Conservation (phyloP, 2,888 invertebrate species). For the Acleris holmiana region DNA sequence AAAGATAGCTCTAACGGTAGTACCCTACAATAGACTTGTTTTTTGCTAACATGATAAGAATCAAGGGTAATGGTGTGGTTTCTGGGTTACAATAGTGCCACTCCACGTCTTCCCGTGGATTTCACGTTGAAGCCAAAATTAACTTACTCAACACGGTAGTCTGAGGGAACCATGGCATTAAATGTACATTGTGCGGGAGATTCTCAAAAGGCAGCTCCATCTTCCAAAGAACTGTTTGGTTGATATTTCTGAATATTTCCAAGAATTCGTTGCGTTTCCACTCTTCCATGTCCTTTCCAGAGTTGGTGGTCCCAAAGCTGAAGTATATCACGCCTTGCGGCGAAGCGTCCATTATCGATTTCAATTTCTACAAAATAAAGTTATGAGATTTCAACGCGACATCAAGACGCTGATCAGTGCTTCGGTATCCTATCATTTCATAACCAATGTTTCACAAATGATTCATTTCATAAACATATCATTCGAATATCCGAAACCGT, state of each 20-base stretch:
- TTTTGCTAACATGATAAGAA: too few species aligned
- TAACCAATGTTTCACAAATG: too few species aligned
- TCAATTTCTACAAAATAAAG: conserved; percentile 25
- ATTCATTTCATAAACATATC: too few species aligned
- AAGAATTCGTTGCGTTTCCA: conserved; percentile 15
- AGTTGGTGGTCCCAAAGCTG: conserved; percentile 35
- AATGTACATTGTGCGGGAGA: conserved; percentile 35
- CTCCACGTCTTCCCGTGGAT: too few species aligned
- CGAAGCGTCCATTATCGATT: conserved; percentile 34
- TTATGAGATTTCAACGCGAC: neutral
- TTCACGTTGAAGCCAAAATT: neutral
- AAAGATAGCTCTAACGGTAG: too few species aligned
- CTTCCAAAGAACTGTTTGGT: conserved; percentile 39
- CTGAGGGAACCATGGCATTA: conserved; percentile 38
- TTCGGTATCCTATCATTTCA: too few species aligned
- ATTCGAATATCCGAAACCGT: too few species aligned
- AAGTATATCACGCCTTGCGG: conserved; percentile 38
- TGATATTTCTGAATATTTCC: conserved; percentile 33
- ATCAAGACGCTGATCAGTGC: too few species aligned
- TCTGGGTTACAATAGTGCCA: too few species aligned
- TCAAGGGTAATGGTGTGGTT: too few species aligned
- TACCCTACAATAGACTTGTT: too few species aligned
- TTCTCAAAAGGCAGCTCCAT: conserved; percentile 28
- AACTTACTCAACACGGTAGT: conserved; percentile 36
- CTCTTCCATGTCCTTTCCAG: conserved; percentile 28